Evolutionary conservation across 2,797 vertebrate genomes (phyloP).

Genomic region (Pteropus rufus): DNA sequence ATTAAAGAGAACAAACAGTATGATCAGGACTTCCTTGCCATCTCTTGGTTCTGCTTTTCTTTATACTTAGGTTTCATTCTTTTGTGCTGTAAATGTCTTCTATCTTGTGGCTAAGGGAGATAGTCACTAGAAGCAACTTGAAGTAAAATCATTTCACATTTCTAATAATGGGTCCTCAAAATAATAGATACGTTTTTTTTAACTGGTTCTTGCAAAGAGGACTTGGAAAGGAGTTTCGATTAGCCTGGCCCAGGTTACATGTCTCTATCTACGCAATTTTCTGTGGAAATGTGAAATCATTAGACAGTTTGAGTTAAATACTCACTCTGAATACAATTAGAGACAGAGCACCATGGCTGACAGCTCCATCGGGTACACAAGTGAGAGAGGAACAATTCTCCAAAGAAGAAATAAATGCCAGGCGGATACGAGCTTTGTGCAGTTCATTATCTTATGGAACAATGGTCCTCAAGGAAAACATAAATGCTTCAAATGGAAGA

Average conservation of each 20-base stretch:
- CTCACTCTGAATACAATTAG: neutral
- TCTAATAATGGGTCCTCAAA: neutral
- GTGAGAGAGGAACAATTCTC: neutral
- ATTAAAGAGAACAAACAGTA: neutral
- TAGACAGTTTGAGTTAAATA: neutral
- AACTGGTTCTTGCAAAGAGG: neutral
- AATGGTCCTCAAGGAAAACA: neutral
- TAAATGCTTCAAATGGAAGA: neutral
- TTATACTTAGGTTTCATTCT: neutral
- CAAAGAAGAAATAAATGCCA: neutral
- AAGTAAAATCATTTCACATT: neutral
- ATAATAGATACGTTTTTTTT: neutral
- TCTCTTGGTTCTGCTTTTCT: neutral
- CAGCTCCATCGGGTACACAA: neutral
- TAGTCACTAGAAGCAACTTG: neutral
- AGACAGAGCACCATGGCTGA: neutral
- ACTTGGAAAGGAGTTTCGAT: neutral
- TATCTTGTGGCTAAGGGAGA: neutral
- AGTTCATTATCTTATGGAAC: neutral
- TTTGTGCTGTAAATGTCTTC: neutral
- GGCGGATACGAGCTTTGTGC: neutral
- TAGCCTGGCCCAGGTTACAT: neutral
- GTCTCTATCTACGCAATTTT: neutral
- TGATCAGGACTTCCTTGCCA: neutral
- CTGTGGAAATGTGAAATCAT: neutral